Conservation (phyloP, 2,888 invertebrate genomes). For the Galeopsomyia nigrocyanea region DNA sequence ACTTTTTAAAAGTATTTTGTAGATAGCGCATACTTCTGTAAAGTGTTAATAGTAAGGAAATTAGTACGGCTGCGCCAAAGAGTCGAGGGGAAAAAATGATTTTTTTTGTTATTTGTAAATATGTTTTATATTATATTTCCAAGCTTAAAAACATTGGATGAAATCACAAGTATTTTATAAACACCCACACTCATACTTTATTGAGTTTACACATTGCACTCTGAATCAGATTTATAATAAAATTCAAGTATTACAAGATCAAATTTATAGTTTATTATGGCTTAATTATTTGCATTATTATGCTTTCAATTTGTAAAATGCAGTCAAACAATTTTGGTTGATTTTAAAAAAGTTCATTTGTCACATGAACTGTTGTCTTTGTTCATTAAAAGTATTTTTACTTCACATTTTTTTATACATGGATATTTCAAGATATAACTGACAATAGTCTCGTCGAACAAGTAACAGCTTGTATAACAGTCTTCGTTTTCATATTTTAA, state of each 20-base stretch:
- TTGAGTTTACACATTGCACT: constrained; percentile 26
- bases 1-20: constrained; percentile 7
- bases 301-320: too few species aligned
- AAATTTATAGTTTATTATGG: too few species aligned
- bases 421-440: too few species aligned
- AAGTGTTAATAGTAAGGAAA: constrained; percentile 28
- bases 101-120: constrained; percentile 39
- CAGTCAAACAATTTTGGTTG: too few species aligned
- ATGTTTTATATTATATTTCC: constrained; percentile 35
- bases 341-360: too few species aligned
- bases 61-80: constrained; percentile 26
- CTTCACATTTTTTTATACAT: too few species aligned
- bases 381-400: too few species aligned
- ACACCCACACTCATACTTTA: constrained; percentile 25
- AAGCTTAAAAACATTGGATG: constrained; percentile 28
- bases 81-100: constrained; percentile 37
- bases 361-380: too few species aligned
- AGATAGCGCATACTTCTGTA: constrained; percentile 22
- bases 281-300: too few species aligned
- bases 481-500: not conserved
- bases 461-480: not conserved
- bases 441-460: too few species aligned
- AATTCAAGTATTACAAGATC: too few species aligned
- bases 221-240: not conserved
- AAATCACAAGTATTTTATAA: constrained; percentile 31